These are phyloP conservation scores for Sebastes diploproa DNA, from an alignment of 2,797 vertebrate species.

Conservation along the genomic window DNA sequence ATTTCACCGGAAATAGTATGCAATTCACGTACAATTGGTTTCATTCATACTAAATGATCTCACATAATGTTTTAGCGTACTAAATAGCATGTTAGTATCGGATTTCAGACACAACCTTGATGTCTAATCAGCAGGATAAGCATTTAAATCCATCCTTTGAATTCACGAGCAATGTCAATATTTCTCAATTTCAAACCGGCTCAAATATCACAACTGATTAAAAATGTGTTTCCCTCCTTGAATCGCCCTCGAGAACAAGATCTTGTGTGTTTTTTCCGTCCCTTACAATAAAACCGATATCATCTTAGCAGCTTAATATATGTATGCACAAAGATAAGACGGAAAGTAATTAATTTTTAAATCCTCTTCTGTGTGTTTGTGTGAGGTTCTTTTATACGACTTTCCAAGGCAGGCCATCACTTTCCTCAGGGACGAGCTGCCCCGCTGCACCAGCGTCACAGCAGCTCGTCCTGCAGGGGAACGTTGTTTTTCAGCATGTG, in stretches of 20 bases:
- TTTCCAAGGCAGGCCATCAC: conserved; percentile 37
- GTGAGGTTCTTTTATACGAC: conserved; percentile 37
- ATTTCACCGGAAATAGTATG: too few species aligned
- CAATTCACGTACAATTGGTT: too few species aligned
- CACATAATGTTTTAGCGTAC: too few species aligned
- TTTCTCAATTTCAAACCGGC: not conserved
- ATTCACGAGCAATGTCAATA: not conserved
- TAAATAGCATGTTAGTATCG: too few species aligned
- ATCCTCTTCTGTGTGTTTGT: conserved; percentile 14
- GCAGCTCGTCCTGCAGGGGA: conserved; percentile 17
- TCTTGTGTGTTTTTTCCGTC: conserved; percentile 5
- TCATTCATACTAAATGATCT: too few species aligned
- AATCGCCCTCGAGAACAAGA: conserved; percentile 24
- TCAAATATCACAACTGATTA: not conserved
- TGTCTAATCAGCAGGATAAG: not conserved
- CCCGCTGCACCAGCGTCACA: conserved; percentile 19
- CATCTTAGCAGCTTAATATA: conserved; percentile 50
- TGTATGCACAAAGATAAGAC: conserved; percentile 58
- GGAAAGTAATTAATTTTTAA: conserved; percentile 64
- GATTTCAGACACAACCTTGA: not conserved
- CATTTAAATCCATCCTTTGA: not conserved
- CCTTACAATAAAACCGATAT: conserved; percentile 40
- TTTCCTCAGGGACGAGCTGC: conserved; percentile 51
- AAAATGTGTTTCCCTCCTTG: conserved; percentile 37
- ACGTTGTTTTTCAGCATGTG: not conserved